Evolutionary conservation across 1,140 invertebrate genomes (phyloP), one percentile per base, ranked within the genome.

Genomic region (Melitaea cinxia): DNA sequence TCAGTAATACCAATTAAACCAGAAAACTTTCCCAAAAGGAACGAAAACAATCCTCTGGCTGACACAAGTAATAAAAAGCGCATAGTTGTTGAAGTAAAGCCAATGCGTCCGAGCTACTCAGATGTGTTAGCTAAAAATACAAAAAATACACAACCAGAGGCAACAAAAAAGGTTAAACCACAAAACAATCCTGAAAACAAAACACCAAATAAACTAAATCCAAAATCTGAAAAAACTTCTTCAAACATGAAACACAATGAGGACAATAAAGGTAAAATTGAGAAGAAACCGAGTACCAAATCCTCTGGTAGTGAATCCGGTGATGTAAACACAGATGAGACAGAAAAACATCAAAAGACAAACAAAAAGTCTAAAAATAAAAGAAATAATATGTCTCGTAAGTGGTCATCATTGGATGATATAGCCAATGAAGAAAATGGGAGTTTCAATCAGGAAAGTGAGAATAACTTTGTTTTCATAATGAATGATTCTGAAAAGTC

Each of bases 61-160:
- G 74, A 91, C 74, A 91, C 82, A 62, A 90, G 80, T 33, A 96
- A 95, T 30, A 96, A 96, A 78, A 93, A 94, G 53, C 91, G 95
- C 23, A 96, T 95, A 77, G 93, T 96, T 0, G 96, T 95, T 21
- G 95, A 96, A 91, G 96, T 97, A 0, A 96, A 96, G 77, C 95
- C 95, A 3, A 96, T 96, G 95, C 91, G 95, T 57, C 95, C 95
- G 17, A 94, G 94, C 19, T 97, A 96, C 82, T 97, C 96, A 1
- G 95, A 96, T 88, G 95, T 97, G 7, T 73, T 96, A 10, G 94
- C 94, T 12, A 96, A 96, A 84, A 94, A 94, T 50, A 91, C 89
- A n/a, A 89, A 86, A 59, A 86, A 80, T 52, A 81, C 68, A 21
- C 79, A 78, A 52, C 30, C 72, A 9, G 86, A 89, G 26, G 17